phyloP scores from a whole-genome alignment of 1,140 invertebrate genomes.

The Drosophila mayri region DNA sequence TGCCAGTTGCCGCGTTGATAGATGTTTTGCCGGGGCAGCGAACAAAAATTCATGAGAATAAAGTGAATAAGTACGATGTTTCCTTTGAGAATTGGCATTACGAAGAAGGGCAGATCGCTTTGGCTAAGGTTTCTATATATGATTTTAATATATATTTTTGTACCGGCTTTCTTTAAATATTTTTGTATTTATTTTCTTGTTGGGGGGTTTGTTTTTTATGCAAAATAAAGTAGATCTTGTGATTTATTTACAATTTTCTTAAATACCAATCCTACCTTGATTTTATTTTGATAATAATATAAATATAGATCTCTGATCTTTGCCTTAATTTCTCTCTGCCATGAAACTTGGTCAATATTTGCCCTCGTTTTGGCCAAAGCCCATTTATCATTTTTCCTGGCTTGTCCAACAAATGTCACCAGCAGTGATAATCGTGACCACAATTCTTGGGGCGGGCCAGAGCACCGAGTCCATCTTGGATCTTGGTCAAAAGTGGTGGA shows the following conservation, averaged over 20 bases:
- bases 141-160: not conserved
- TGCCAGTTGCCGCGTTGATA: constrained; percentile 33
- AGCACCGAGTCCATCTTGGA: not conserved
- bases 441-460: constrained; percentile 1
- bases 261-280: not conserved
- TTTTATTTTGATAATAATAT: not conserved
- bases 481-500: too few relatives aligned
- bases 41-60: constrained; percentile 9
- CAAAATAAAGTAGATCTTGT: rapidly evolving
- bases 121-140: not conserved
- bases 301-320: not conserved
- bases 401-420: constrained; percentile 34
- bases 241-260: not conserved
- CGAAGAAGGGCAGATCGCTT: not conserved
- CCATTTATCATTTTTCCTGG: not conserved
- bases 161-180: too few relatives aligned
- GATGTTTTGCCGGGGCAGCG: constrained; percentile 24
- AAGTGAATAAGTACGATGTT: not conserved
- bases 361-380: not conserved
- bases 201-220: too few relatives aligned
- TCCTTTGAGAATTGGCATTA: not conserved
- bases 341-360: not conserved
- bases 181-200: too few relatives aligned
- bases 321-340: not conserved
- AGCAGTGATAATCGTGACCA: constrained; percentile 36